Percentiles rank a stretch among this genome's conserved stretches.
Evolutionary conservation across 2,797 vertebrate genomes (phyloP).

Genomic region (Myoxocephalus aenaeus): DNA sequence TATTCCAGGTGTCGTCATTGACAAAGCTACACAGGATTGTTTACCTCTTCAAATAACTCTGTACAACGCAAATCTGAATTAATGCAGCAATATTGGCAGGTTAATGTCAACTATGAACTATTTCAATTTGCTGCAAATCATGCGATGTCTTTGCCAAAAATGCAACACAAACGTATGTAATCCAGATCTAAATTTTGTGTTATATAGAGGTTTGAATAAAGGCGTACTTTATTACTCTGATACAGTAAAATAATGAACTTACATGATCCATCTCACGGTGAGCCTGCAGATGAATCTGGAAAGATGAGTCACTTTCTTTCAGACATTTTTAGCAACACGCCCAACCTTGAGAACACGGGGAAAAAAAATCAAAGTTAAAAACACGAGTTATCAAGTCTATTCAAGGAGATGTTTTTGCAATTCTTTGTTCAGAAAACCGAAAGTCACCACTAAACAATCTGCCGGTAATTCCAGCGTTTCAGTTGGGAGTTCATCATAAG

Average conservation of each 20-base stretch:
- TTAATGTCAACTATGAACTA: background rate
- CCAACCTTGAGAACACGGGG: background rate
- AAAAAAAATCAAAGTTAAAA: background rate
- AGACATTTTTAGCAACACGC: background rate
- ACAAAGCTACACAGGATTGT: background rate
- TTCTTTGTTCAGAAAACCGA: conserved; percentile 64
- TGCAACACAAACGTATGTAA: too few relatives aligned
- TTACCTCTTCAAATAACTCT: background rate
- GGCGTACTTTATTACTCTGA: background rate
- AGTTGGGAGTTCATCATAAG: conserved; percentile 88
- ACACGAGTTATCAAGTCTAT: background rate
- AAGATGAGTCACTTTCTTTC: background rate
- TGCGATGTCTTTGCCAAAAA: too few relatives aligned
- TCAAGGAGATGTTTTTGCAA: rapidly evolving
- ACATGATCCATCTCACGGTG: background rate
- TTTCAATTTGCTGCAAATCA: background rate
- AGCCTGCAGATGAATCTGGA: rapidly evolving
- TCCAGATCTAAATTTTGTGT: background rate
- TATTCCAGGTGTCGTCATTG: conserved; percentile 59
- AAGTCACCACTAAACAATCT: conserved; percentile 76
- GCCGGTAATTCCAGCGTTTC: conserved; percentile 90
- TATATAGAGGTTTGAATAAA: background rate
- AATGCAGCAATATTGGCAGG: background rate
- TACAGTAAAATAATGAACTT: background rate
- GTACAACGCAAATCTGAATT: background rate